Evolutionary conservation across 2,888 invertebrate species (phyloP).

Genomic region (Pogonocherus hispidulus): DNA sequence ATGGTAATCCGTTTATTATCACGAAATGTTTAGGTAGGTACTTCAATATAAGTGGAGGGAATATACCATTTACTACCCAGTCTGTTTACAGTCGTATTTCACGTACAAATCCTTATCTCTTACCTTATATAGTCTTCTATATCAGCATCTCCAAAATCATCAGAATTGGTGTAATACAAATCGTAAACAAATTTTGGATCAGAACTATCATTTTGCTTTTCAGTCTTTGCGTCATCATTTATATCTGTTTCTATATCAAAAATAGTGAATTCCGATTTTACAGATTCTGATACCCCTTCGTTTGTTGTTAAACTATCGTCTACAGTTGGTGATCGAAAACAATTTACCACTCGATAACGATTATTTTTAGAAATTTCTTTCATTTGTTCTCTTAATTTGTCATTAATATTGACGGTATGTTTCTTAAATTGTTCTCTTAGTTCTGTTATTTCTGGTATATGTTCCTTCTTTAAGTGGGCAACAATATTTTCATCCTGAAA

Average conservation of each 20-base stretch:
- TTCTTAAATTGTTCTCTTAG: slow-evolving; percentile 70
- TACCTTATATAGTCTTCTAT: slow-evolving; percentile 67
- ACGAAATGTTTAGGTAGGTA: too few relatives aligned
- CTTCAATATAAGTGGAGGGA: too few relatives aligned
- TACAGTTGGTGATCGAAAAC: slow-evolving; percentile 68
- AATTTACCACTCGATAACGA: slow-evolving; percentile 75
- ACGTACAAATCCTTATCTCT: too few relatives aligned
- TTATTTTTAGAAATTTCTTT: slow-evolving; percentile 69
- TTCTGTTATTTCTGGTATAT: slow-evolving; percentile 65
- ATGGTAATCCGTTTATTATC: too few relatives aligned
- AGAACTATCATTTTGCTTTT: slow-evolving; percentile 42
- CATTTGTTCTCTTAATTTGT: slow-evolving; percentile 68
- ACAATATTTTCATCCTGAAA: slow-evolving; percentile 69
- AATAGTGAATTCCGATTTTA: slow-evolving; percentile 68
- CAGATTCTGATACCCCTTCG: slow-evolving; percentile 38
- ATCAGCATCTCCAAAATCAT: slow-evolving; percentile 67
- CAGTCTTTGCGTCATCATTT: slow-evolving; percentile 43
- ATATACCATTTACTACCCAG: too few relatives aligned
- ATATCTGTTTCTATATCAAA: slow-evolving; percentile 73
- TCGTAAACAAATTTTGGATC: slow-evolving; percentile 74
- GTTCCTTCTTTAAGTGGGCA: slow-evolving; percentile 68
- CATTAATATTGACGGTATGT: slow-evolving; percentile 67
- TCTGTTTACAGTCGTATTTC: too few relatives aligned
- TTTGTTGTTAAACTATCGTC: slow-evolving; percentile 49
- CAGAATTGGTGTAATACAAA: slow-evolving; percentile 73